Percentiles rank a stretch among this genome's conserved stretches.
phyloP scores from a whole-genome alignment of 2,888 invertebrate genomes.

The Mesopsocus fuscifrons region DNA sequence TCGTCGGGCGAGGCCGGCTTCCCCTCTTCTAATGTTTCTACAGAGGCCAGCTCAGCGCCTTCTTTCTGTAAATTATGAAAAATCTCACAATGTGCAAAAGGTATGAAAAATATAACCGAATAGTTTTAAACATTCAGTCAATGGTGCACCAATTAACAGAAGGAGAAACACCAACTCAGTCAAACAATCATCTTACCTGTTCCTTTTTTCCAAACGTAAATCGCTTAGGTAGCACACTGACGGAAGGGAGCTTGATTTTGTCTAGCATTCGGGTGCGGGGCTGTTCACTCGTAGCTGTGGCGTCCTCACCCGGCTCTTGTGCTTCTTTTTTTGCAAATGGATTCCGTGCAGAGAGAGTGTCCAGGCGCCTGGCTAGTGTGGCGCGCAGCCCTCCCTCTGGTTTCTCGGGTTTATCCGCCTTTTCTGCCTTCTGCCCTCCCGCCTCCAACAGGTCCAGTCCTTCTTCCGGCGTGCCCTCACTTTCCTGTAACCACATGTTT shows the following conservation, averaged over 20 bases:
- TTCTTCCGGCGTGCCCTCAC: constrained; percentile 18
- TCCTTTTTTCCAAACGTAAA: constrained; percentile 11
- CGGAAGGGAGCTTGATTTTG: constrained; percentile 41
- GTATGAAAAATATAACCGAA: too few relatives aligned
- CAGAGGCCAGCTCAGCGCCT: constrained; percentile 53
- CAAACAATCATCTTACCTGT: neutral
- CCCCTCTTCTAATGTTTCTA: constrained; percentile 62
- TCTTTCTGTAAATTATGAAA: constrained; percentile 30
- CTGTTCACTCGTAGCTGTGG: neutral
- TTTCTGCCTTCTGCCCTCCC: constrained; percentile 15
- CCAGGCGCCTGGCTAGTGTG: neutral
- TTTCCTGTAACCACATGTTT: constrained; percentile 16
- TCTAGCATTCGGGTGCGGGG: constrained; percentile 28
- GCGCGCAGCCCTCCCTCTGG: constrained; percentile 22
- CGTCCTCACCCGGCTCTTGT: neutral
- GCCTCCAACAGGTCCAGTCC: constrained; percentile 19
- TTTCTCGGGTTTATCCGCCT: constrained; percentile 28
- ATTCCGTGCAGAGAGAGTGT: constrained; percentile 15
- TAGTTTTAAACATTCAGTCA: neutral
- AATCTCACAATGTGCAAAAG: too few relatives aligned
- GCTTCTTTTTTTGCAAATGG: constrained; percentile 24
- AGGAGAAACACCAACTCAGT: too few relatives aligned
- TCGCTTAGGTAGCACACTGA: constrained; percentile 24
- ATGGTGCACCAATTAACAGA: neutral
- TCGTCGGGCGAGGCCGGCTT: constrained; percentile 43